phyloP scores from a whole-genome alignment of 2,888 invertebrate genomes.

The Heliconius ismenius region DNA sequence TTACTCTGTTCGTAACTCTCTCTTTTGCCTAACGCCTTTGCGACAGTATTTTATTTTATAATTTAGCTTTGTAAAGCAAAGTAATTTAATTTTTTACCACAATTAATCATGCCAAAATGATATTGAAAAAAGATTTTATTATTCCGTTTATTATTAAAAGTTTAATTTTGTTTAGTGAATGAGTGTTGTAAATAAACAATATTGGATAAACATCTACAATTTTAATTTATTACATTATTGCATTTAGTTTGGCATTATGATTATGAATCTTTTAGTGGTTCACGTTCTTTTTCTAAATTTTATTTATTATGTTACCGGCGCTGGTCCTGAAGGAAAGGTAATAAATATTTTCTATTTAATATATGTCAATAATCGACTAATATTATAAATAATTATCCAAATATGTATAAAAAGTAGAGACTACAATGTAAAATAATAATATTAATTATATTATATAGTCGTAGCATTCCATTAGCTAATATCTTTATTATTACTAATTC shows the following conservation, averaged over 20 bases:
- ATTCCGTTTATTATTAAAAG: conserved; percentile 54
- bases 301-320: conserved; percentile 63
- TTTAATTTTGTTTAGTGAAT: conserved; percentile 64
- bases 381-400: neutral
- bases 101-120: conserved; percentile 67
- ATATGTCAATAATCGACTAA: neutral
- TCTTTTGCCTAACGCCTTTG: conserved; percentile 66
- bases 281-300: conserved; percentile 66
- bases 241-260: conserved; percentile 60
- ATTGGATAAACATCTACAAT: conserved; percentile 42
- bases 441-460: neutral
- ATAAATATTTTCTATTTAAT: conserved; percentile 43
- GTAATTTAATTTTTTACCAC: conserved; percentile 53
- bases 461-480: conserved; percentile 19
- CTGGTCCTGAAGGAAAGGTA: conserved; percentile 70
- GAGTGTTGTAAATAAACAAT: conserved; percentile 60
- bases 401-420: neutral
- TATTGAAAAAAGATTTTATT: conserved; percentile 57
- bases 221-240: conserved; percentile 43
- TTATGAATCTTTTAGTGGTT: conserved; percentile 66
- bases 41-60: conserved; percentile 54
- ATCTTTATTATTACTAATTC: conserved; percentile 37
- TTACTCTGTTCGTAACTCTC: conserved; percentile 74
- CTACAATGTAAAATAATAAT: neutral
- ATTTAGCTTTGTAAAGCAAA: conserved; percentile 49